Evolutionary conservation across 2,113 vertebrate genomes (phyloP).

Genomic region (Spilogale gracilis): DNA sequence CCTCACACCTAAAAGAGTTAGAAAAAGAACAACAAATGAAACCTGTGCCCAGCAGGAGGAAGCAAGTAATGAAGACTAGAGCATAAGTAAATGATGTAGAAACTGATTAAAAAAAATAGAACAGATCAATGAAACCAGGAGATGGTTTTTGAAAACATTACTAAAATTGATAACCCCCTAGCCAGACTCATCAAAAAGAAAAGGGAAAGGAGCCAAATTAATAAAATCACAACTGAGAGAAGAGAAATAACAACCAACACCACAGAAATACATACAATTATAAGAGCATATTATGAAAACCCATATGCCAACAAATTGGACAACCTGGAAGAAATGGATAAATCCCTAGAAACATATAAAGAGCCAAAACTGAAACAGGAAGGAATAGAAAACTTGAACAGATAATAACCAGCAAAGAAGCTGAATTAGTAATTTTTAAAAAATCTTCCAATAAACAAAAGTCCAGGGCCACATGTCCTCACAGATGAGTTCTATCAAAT

Average conservation of each 20-base stretch:
- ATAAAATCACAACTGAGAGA: not conserved
- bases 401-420: not conserved
- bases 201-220: not conserved
- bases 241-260: not conserved
- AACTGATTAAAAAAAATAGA: not conserved
- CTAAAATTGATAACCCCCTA: not conserved
- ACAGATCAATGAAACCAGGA: not conserved
- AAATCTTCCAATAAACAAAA: not conserved
- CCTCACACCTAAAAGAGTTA: not conserved
- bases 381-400: not conserved
- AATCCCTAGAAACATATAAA: not conserved
- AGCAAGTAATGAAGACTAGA: not conserved
- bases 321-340: not conserved
- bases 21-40: not conserved
- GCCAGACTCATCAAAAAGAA: not conserved
- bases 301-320: not conserved
- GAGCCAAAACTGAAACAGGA: not conserved
- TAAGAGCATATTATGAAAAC: not conserved
- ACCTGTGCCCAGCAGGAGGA: not conserved
- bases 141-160: not conserved
- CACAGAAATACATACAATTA: not conserved
- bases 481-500: not conserved
- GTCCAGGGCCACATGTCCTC: not conserved
- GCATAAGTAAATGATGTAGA: not conserved
- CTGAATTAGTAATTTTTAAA: not conserved